phyloP scores from a whole-genome alignment of 2,113 vertebrate genomes.

The Junco hyemalis region DNA sequence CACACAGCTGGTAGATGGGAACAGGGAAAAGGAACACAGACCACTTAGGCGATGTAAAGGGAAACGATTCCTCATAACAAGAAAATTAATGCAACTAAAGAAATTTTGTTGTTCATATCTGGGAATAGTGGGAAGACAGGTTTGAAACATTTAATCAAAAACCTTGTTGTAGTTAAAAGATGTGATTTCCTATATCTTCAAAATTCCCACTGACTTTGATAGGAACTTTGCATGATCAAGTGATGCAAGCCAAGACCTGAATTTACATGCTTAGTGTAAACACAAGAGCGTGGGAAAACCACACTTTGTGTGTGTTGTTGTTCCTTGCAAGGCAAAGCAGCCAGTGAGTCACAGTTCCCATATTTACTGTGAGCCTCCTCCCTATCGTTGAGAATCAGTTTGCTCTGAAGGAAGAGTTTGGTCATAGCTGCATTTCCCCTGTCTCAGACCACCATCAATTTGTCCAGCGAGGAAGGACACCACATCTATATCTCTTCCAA shows the following conservation, averaged over 20 bases:
- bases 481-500: not conserved
- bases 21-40: not conserved
- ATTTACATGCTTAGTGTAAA: not conserved
- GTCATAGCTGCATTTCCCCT: not conserved
- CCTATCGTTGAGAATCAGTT: rapidly evolving
- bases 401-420: not conserved
- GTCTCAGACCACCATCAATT: not conserved
- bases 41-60: rapidly evolving
- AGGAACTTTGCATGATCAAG: not conserved
- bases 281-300: not conserved
- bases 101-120: not conserved
- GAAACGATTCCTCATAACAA: not conserved
- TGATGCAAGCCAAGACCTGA: not conserved
- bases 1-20: not conserved
- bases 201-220: not conserved
- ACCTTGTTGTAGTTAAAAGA: not conserved
- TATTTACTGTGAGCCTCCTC: not conserved
- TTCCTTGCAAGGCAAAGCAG: not conserved
- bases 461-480: not conserved
- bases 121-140: not conserved
- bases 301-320: not conserved
- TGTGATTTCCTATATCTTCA: not conserved
- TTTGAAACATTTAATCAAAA: not conserved
- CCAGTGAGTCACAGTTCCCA: not conserved
- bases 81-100: not conserved